These are phyloP conservation scores for Drosophila planitibia DNA, from an alignment of 2,888 invertebrate genomes.

Conservation along the genomic window DNA sequence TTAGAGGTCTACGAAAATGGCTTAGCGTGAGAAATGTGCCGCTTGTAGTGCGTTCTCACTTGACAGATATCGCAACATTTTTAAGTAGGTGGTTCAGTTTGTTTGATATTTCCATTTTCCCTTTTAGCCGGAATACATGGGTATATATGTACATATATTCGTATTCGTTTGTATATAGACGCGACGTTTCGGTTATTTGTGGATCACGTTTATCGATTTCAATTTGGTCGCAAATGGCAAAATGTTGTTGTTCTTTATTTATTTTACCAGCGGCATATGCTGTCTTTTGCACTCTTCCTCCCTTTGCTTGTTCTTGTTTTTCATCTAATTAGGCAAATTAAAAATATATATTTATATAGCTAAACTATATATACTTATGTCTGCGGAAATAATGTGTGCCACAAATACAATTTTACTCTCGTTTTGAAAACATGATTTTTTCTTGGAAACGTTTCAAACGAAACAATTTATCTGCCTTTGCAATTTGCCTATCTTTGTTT, in stretches of 20 bases:
- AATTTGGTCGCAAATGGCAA: conserved; percentile 38
- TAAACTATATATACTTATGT: conserved; percentile 4
- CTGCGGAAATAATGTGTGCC: conserved; percentile 29
- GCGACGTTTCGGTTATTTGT: conserved; percentile 33
- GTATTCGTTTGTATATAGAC: not conserved
- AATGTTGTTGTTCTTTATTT: conserved; percentile 34
- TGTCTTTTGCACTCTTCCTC: conserved; percentile 31
- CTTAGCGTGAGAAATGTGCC: conserved; percentile 42
- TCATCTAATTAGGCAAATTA: conserved; percentile 75
- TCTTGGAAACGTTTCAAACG: conserved; percentile 43
- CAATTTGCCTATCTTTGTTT: conserved; percentile 26
- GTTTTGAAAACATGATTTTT: conserved; percentile 57
- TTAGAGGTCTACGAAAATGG: conserved; percentile 41
- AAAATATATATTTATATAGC: conserved; percentile 60
- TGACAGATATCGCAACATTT: conserved; percentile 50
- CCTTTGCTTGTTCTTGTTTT: conserved; percentile 43
- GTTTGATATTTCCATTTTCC: conserved; percentile 44
- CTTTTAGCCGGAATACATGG: conserved; percentile 31
- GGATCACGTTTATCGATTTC: conserved; percentile 74
- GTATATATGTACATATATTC: not conserved
- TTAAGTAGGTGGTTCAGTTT: conserved; percentile 34
- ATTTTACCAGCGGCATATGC: conserved; percentile 29
- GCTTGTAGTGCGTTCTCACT: conserved; percentile 48
- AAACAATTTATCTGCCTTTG: conserved; percentile 31
- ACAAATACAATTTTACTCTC: conserved; percentile 43